phyloP scores from a whole-genome alignment of 2,113 vertebrate species.

The Agelaius tricolor region DNA sequence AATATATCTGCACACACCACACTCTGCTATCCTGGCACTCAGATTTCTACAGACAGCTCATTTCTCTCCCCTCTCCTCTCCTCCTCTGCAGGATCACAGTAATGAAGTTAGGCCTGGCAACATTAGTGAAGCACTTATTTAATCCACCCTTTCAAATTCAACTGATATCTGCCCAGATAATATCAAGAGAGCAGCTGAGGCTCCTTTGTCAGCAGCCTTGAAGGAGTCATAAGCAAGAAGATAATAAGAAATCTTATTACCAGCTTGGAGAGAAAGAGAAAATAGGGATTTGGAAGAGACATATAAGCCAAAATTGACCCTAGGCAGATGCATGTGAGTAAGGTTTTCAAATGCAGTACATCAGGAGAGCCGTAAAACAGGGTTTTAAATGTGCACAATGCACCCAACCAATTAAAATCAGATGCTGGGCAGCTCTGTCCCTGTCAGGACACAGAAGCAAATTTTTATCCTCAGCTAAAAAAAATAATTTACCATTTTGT shows the following conservation, averaged over 20 bases:
- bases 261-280: conserved; percentile 3
- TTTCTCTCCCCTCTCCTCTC: background rate
- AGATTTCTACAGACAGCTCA: background rate
- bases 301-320: conserved; percentile 7
- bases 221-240: conserved; percentile 28
- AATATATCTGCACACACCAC: background rate
- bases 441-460: background rate
- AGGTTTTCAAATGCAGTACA: background rate
- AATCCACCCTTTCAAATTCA: conserved; percentile 54
- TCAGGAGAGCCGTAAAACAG: background rate
- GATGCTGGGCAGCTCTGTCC: background rate
- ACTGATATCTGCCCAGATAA: conserved; percentile 23
- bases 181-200: conserved; percentile 2
- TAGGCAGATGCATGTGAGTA: background rate
- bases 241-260: conserved; percentile 49
- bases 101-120: conserved; percentile 33
- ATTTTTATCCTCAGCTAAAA: background rate
- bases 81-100: background rate
- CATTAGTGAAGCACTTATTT: conserved; percentile 27
- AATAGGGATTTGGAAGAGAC: background rate
- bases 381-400: background rate
- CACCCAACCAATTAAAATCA: conserved; percentile 37
- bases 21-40: background rate
- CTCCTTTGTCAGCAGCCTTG: conserved; percentile 1
- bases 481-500: background rate